These are phyloP conservation scores for Zaprionus tsacasi DNA, from an alignment of 1,140 invertebrate genomes.

Conservation along the genomic window DNA sequence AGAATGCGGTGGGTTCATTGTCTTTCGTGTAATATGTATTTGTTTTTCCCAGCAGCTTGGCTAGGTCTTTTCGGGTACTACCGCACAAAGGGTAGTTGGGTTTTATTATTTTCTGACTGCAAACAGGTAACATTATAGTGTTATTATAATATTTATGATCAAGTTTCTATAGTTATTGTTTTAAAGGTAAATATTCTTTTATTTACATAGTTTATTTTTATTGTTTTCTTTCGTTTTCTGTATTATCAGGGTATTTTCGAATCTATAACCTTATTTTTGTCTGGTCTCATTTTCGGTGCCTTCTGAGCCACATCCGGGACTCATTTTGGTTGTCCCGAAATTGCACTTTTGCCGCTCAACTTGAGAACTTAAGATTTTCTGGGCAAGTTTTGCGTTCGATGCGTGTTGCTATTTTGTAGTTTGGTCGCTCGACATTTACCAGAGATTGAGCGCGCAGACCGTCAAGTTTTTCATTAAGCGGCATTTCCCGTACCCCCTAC, in stretches of 20 bases:
- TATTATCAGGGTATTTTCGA: neutral
- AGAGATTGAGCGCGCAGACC: slow-evolving; percentile 58
- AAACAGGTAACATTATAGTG: neutral
- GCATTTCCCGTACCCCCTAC: slow-evolving; percentile 14
- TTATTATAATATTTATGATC: neutral
- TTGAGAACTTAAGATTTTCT: slow-evolving; percentile 56
- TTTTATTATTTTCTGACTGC: neutral
- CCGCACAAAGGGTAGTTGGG: neutral
- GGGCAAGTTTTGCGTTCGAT: slow-evolving; percentile 32
- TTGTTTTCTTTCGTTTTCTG: neutral
- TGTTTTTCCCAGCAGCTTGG: slow-evolving; percentile 55
- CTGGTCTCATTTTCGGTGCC: slow-evolving; percentile 35
- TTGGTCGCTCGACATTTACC: slow-evolving; percentile 59
- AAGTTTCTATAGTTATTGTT: neutral
- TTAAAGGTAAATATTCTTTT: neutral
- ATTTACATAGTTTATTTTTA: neutral
- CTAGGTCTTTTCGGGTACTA: neutral
- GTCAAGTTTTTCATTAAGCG: slow-evolving; percentile 73
- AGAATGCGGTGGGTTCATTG: slow-evolving; percentile 12
- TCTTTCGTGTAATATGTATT: slow-evolving; percentile 63
- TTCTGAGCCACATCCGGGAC: slow-evolving; percentile 67
- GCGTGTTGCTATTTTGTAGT: slow-evolving; percentile 58
- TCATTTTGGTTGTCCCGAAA: slow-evolving; percentile 64
- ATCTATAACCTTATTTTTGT: neutral
- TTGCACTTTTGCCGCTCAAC: slow-evolving; percentile 40